Evolutionary conservation across 1,140 invertebrate species (phyloP).

Genomic region (Gryllus bimaculatus): DNA sequence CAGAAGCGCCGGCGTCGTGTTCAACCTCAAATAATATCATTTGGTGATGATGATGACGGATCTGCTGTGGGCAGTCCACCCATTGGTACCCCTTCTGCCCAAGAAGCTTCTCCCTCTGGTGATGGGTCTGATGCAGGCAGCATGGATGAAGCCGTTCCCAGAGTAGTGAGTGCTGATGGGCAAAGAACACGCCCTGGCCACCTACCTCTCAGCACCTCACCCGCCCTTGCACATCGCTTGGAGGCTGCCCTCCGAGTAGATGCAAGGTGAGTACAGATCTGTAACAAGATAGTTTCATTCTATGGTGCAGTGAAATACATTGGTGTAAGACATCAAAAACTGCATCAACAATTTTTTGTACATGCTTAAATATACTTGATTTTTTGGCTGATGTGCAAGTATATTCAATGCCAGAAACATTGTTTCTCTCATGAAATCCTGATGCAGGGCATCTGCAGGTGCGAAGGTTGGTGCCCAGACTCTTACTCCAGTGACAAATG

Average conservation of each 20-base stretch:
- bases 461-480: slow-evolving; percentile 22
- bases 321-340: background rate
- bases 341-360: background rate
- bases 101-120: background rate
- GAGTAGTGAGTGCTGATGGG: background rate
- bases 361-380: no score
- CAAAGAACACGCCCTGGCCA: background rate
- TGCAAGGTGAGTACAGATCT: background rate
- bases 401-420: no score
- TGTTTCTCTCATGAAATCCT: no score
- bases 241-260: background rate
- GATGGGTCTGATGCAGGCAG: background rate
- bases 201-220: background rate
- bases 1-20: slow-evolving; percentile 46
- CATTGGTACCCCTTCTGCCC: background rate
- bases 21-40: slow-evolving; percentile 50
- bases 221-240: background rate
- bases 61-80: background rate
- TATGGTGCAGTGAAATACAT: background rate
- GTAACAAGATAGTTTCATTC: background rate
- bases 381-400: no score
- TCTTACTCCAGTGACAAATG: slow-evolving; percentile 39
- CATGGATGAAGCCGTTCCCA: background rate
- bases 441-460: no score
- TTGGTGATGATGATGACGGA: slow-evolving; percentile 46